Conservation (phyloP, 2,888 invertebrate genomes). For the Phalera bucephala region DNA sequence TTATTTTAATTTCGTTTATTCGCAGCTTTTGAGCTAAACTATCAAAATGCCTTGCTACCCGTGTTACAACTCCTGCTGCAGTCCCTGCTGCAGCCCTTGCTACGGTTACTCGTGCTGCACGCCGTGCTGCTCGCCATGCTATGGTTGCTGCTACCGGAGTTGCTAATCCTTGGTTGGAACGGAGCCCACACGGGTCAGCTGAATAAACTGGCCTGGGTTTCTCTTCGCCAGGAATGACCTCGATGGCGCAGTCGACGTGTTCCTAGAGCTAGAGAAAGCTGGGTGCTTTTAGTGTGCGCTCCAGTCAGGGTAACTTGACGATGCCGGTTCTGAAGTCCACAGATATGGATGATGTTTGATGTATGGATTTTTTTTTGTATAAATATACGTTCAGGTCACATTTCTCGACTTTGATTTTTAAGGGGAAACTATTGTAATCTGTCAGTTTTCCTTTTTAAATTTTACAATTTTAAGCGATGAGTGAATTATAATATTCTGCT, state of each 20-base stretch:
- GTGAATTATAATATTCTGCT: no score
- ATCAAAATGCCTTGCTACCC: constrained; percentile 52
- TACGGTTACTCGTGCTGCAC: constrained; percentile 36
- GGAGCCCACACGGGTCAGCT: constrained; percentile 1
- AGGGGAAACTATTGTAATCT: no score
- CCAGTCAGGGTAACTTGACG: constrained; percentile 9
- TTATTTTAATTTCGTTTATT: constrained; percentile 2
- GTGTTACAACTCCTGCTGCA: constrained; percentile 41
- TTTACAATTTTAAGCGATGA: no score
- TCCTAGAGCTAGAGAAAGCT: no score
- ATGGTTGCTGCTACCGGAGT: constrained; percentile 33
- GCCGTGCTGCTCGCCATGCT: constrained; percentile 50
- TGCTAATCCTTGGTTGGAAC: constrained; percentile 12
- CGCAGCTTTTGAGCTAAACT: neutral
- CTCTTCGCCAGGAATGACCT: no score
- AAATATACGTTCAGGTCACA: constrained; percentile 43
- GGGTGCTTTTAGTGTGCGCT: constrained; percentile 8
- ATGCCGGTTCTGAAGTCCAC: constrained; percentile 19
- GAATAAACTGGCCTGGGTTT: no score
- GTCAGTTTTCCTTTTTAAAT: no score
- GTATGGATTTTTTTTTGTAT: constrained; percentile 40
- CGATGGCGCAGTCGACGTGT: no score
- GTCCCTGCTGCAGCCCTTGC: constrained; percentile 41
- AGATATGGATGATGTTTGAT: constrained; percentile 25
- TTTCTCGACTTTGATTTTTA: constrained; percentile 3